Evolutionary conservation across 2,113 vertebrate species (phyloP).

Genomic region (Misgurnus mizolepis): DNA sequence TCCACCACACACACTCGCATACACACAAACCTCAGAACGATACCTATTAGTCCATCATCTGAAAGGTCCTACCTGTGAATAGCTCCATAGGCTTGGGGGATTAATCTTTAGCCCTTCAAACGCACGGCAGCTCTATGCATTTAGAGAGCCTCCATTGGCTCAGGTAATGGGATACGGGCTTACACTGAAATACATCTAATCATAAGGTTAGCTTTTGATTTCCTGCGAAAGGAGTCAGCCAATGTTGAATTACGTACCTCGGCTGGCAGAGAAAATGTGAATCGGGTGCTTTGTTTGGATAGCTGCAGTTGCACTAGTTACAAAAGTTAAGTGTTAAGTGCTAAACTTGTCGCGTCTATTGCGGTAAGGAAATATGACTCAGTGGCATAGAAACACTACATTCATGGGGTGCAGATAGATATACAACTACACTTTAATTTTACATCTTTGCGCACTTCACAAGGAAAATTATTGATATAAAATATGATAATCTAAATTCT

Average conservation of each 20-base stretch:
- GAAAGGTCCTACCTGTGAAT: constrained; percentile 50
- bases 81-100: constrained; percentile 42
- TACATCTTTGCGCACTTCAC: too few species aligned
- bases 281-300: constrained; percentile 4
- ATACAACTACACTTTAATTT: not conserved
- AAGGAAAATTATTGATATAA: too few species aligned
- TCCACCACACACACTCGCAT: constrained; percentile 18
- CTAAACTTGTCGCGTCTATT: constrained; percentile 8
- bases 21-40: constrained; percentile 42
- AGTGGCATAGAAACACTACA: not conserved
- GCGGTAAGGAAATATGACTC: not conserved
- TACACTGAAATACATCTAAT: constrained; percentile 52
- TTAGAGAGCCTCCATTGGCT: constrained; percentile 46
- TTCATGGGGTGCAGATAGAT: not conserved
- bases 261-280: not conserved
- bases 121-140: constrained; percentile 34
- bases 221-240: constrained; percentile 43
- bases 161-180: constrained; percentile 36
- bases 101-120: constrained; percentile 56
- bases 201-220: constrained; percentile 45
- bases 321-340: constrained; percentile 1
- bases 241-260: not conserved
- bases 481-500: too few species aligned
- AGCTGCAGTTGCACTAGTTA: not conserved
- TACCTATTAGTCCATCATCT: constrained; percentile 52